Evolutionary conservation across 2,888 invertebrate genomes (phyloP), one percentile per base, ranked within the genome.

Genomic region (Tiliacea aurago): DNA sequence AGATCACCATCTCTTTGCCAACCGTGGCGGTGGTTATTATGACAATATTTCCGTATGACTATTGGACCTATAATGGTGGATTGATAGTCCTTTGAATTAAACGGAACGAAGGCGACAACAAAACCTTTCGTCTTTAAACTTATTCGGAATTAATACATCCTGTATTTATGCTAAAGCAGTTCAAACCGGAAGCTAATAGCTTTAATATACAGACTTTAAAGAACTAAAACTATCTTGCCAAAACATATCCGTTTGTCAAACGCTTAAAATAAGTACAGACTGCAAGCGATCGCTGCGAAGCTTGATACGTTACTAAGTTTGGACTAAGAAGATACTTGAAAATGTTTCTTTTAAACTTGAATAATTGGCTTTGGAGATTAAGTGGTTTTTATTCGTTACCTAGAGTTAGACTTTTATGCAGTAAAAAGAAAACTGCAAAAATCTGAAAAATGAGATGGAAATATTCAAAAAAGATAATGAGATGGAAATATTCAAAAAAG

Each of bases 241-340:
- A 67, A 53, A 78, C 55, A 53, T 45, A 45, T 68, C 59, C 61
- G 59, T 65, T 47, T 68, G 53, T 28, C 55, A 51, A 72, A 65
- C 15, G 51, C 53, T 63, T 69, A 55, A 79, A 63, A 66, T 70
- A 80, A 70, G 47, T 23, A 6, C 15, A 18, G 7, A 49, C 33
- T 28, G 13, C 37, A n/a, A 61, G 20, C 68, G 76, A 70, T 79
- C 75, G 49, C 80, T 79, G 70, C 15, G 13, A 61, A 55, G 33
- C 49, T 51, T n/a, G 23, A 13, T 33, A 20, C 6, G 18, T 23
- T 23, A 47, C 18, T 23, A 56, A 41, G 41, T 41, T 37, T 55
- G 56, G 41, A 20, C 58, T 59, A 2, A 2, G 28, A 20, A 43
- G 13, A 10, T 28, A 61, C 33, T 62, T 62, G n/a, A 43, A 43